These are phyloP conservation scores for Fragum fragum DNA, from an alignment of 2,888 invertebrate species.

Conservation along the genomic window DNA sequence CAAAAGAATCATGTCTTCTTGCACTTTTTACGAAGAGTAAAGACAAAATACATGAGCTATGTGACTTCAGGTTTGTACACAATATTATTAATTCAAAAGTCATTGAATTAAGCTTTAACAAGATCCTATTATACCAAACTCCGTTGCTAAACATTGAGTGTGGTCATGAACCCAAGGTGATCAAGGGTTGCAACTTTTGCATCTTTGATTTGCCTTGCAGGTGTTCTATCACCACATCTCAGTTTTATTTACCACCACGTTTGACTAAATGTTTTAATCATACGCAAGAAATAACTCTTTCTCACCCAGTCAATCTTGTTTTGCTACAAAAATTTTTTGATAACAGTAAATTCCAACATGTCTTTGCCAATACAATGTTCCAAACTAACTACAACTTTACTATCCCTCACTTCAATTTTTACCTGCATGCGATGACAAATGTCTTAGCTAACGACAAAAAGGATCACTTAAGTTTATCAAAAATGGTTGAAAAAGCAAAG, in stretches of 20 bases:
- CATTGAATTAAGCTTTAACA: constrained; percentile 28
- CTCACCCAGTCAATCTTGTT: constrained; percentile 53
- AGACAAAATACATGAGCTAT: background rate
- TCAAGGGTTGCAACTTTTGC: constrained; percentile 49
- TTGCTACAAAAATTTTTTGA: constrained; percentile 56
- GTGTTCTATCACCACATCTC: constrained; percentile 29
- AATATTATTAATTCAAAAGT: constrained; percentile 16
- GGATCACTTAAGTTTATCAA: constrained; percentile 46
- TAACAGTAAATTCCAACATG: constrained; percentile 5
- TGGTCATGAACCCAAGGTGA: constrained; percentile 10
- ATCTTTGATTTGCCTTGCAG: constrained; percentile 34
- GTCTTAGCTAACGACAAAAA: constrained; percentile 45
- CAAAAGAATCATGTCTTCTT: constrained; percentile 25
- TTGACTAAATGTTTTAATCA: constrained; percentile 19
- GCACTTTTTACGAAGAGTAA: constrained; percentile 16
- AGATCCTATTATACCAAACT: constrained; percentile 13
- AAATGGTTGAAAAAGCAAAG: constrained; percentile 51
- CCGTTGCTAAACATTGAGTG: constrained; percentile 23
- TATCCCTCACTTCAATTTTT: constrained; percentile 40
- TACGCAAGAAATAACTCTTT: constrained; percentile 20
- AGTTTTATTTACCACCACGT: constrained; percentile 34
- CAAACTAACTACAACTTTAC: constrained; percentile 33
- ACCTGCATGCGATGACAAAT: constrained; percentile 49
- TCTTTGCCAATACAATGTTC: constrained; percentile 46
- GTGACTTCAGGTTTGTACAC: constrained; percentile 42